Conservation (phyloP, 2,113 vertebrate genomes). For the Ceyx margarethae region DNA sequence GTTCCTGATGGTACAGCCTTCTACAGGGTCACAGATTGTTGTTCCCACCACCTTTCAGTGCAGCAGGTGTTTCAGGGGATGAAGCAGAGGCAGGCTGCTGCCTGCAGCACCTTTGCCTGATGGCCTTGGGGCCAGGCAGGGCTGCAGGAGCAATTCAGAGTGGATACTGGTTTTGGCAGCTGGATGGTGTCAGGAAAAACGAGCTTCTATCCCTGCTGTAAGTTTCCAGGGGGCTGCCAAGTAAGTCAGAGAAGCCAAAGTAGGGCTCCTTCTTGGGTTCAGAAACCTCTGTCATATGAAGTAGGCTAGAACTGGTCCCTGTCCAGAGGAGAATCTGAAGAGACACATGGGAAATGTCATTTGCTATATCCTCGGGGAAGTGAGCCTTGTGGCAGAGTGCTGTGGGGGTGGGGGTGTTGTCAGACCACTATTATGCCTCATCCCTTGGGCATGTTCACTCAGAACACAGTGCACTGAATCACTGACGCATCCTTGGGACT, state of each 20-base stretch:
- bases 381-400: not conserved
- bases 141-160: not conserved
- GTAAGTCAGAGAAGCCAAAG: not conserved
- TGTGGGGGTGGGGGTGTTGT: not conserved
- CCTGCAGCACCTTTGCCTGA: accelerated
- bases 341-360: not conserved
- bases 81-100: not conserved
- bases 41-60: not conserved
- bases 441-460: not conserved
- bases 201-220: not conserved
- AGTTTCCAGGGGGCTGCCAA: not conserved
- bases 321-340: not conserved
- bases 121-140: not conserved
- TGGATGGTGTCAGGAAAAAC: not conserved
- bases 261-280: not conserved
- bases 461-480: not conserved
- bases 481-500: not conserved
- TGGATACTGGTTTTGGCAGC: not conserved
- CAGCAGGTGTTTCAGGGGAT: not conserved
- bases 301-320: not conserved
- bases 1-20: not conserved
- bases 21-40: not conserved
- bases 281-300: not conserved
- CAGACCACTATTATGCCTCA: not conserved
- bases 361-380: not conserved